These are phyloP conservation scores for Malurus splendens DNA, from an alignment of 2,797 vertebrate species.

Conservation along the genomic window DNA sequence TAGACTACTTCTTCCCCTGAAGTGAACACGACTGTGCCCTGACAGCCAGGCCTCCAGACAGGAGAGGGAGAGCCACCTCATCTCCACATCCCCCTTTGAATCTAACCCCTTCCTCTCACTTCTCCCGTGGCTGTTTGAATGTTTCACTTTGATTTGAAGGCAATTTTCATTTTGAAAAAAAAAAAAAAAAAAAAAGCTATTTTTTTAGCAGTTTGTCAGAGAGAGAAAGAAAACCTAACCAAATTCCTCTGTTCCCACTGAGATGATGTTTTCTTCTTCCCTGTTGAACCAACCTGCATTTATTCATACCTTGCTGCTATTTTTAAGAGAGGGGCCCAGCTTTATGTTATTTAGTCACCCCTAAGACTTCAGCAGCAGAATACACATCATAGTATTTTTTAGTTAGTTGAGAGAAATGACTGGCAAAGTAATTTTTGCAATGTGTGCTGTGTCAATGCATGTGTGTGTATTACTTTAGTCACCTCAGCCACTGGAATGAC, in stretches of 20 bases:
- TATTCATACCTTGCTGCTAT: conserved; percentile 12
- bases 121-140: not conserved
- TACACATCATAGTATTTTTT: not conserved
- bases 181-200: not conserved
- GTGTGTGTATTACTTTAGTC: not conserved
- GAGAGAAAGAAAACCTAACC: not conserved
- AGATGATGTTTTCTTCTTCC: not conserved
- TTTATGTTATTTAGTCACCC: not conserved
- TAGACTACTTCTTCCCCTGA: not conserved
- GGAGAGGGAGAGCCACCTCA: not conserved
- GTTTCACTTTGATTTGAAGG: not conserved
- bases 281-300: not conserved
- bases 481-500: conserved; percentile 10
- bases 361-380: not conserved
- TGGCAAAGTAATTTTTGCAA: not conserved
- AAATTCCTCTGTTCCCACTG: not conserved
- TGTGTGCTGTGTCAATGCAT: not conserved
- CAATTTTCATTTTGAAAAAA: conserved; percentile 6
- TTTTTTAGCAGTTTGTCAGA: not conserved
- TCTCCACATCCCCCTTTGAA: not conserved
- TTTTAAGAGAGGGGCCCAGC: conserved; percentile 42
- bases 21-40: not conserved
- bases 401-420: not conserved
- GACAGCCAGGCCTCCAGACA: not conserved
- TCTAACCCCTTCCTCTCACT: not conserved